Conservation (phyloP, 2,888 invertebrate species). For the Oligia latruncula region DNA sequence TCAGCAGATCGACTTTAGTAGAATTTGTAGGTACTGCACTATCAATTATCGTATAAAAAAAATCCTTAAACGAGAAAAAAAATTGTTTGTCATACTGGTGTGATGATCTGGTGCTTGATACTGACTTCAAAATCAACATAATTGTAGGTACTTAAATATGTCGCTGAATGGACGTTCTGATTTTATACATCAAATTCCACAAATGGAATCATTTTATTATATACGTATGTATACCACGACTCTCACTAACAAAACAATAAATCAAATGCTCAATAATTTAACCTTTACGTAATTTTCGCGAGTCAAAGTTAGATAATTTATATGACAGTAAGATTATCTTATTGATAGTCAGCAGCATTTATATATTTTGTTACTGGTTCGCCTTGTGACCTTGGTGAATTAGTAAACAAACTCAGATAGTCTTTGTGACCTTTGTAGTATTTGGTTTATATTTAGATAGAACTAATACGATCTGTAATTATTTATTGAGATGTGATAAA, state of each 20-base stretch:
- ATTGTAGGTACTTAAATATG: no score
- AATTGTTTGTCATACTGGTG: no score
- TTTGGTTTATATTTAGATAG: background rate
- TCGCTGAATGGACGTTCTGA: no score
- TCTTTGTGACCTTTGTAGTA: background rate
- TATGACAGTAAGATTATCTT: conserved; percentile 1
- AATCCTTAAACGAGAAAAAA: no score
- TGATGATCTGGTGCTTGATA: no score
- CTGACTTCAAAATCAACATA: no score
- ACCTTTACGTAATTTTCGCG: background rate
- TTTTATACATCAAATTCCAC: no score
- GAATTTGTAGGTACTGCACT: no score
- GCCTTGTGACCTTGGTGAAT: conserved; percentile 13
- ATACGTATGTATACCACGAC: no score
- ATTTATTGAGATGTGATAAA: background rate
- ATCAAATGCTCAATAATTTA: background rate
- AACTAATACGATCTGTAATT: background rate
- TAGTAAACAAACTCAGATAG: background rate
- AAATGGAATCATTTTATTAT: no score
- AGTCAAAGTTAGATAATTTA: conserved; percentile 6
- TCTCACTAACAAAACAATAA: background rate
- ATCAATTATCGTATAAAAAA: no score
- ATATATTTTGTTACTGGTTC: conserved; percentile 4
- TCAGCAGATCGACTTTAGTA: no score
- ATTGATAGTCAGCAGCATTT: background rate